A percentile compares a stretch with the other conserved stretches of the same genome.
phyloP scores from a whole-genome alignment of 2,113 vertebrate genomes.

The Psilopsiagon aurifrons region DNA sequence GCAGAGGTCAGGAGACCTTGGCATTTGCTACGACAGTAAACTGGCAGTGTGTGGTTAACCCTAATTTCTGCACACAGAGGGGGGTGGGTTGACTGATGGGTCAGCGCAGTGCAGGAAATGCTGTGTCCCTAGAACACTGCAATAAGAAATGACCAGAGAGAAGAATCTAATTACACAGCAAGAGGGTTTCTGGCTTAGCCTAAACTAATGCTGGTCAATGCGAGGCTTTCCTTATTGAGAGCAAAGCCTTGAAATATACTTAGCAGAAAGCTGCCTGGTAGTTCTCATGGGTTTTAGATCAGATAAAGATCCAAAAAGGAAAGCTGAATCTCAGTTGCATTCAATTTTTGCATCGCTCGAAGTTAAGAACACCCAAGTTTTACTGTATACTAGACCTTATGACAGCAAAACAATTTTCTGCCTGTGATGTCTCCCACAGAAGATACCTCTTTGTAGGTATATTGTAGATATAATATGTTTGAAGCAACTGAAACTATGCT shows the following conservation, averaged over 20 bases:
- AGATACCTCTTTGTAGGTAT: neutral
- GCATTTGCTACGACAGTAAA: neutral
- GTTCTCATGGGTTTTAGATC: neutral
- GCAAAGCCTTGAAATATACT: neutral
- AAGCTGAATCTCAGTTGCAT: neutral
- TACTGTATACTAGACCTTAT: neutral
- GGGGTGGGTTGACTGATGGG: neutral
- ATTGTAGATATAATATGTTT: neutral
- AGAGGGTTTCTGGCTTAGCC: neutral
- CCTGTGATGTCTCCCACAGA: neutral
- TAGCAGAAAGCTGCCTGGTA: too few species aligned
- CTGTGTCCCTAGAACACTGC: too few species aligned
- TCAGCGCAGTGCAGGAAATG: neutral
- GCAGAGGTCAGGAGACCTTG: neutral
- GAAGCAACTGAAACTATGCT: neutral
- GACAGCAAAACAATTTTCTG: neutral
- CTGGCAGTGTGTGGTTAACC: neutral
- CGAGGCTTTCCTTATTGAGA: neutral
- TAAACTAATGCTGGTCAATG: neutral
- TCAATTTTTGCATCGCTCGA: neutral
- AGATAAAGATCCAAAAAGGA: too few species aligned
- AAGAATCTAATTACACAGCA: neutral
- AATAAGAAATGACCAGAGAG: too few species aligned
- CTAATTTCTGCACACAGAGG: rapidly evolving
- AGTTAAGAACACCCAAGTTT: neutral